Evolutionary conservation across 2,797 vertebrate genomes (phyloP), one percentile per base, ranked within the genome.

Genomic region (Gorsachius magnificus): DNA sequence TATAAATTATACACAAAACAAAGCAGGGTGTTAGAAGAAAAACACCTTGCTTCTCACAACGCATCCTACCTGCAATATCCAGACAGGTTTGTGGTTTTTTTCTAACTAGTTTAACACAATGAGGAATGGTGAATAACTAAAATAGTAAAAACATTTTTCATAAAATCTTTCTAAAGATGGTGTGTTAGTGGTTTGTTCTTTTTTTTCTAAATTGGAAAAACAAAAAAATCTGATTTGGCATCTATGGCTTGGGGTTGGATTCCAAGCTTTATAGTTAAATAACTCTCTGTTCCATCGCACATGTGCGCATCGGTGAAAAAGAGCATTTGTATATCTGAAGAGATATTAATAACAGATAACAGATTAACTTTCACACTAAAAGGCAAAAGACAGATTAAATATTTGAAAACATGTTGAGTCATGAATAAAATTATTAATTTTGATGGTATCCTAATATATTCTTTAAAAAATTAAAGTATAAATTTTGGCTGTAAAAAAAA

Each of bases 161-260:
- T 77, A 14, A 84, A 95, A 75, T 38, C 41, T 7, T 70, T 63
- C 68, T 90, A 38, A 95, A 83, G 35, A 58, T 25, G 28, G 28
- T 25, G 7, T 29, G 35, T 54, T 51, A 68, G 26, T 36, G 19
- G 12, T 58, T 85, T 93, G 43, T n/a, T 70, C 57, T 60, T 31
- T 82, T 56, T 36, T 33, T 33, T 60, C 51, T 45, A 78, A 64
- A 81, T 24, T 10, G 19, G 6, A 8, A 71, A 58, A 45, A 41
- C 5, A 63, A 50, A 72, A 61, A 35, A 79, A 48, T 95, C 66
- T 89, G 58, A 92, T 96, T 95, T 95, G 46, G 50, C 85, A 85
- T 85, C 90, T 86, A 48, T 15, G 72, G 79, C 35, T 51, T 82
- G 46, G 38, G 45, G 75, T 96, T 96, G 93, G 65, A 92, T 76